Evolutionary conservation across 2,888 invertebrate genomes (phyloP).

Genomic region (Aquatica leii): DNA sequence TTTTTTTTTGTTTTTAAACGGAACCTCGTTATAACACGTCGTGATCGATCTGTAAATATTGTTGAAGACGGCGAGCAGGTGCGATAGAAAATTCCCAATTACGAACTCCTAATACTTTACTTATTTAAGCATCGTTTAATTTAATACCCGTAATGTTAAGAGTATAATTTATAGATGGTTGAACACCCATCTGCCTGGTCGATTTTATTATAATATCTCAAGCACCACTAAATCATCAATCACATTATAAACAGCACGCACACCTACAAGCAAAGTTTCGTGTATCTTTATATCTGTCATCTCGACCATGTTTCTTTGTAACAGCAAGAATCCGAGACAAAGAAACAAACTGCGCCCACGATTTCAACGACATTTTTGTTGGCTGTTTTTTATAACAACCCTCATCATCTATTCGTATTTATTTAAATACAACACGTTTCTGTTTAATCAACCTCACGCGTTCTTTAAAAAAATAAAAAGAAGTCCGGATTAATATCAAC

Average conservation of each 20-base stretch:
- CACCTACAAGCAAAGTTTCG: constrained; percentile 18
- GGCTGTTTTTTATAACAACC: constrained; percentile 16
- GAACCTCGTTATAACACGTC: constrained; percentile 3
- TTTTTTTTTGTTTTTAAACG: constrained; percentile 12
- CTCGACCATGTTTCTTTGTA: constrained; percentile 12
- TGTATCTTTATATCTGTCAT: constrained; percentile 25
- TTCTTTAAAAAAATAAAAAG: too few species aligned
- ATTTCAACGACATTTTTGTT: constrained; percentile 23
- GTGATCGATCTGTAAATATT: constrained; percentile 16
- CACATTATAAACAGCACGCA: constrained; percentile 19
- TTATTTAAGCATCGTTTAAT: constrained; percentile 18
- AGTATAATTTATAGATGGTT: constrained; percentile 22
- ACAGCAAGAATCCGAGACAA: constrained; percentile 14
- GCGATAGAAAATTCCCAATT: constrained; percentile 22
- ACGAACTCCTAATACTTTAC: constrained; percentile 26
- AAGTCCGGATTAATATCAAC: background rate
- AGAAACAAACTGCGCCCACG: constrained; percentile 28
- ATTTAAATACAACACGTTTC: constrained; percentile 10
- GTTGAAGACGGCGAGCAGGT: constrained; percentile 18
- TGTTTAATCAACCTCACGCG: constrained; percentile 7
- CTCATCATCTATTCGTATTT: constrained; percentile 10
- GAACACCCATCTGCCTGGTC: constrained; percentile 11
- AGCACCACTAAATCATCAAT: constrained; percentile 16
- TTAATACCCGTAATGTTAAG: constrained; percentile 23
- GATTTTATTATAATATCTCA: background rate